These are phyloP conservation scores for Dryadula phaetusa DNA, from an alignment of 2,888 invertebrate genomes.

Conservation along the genomic window DNA sequence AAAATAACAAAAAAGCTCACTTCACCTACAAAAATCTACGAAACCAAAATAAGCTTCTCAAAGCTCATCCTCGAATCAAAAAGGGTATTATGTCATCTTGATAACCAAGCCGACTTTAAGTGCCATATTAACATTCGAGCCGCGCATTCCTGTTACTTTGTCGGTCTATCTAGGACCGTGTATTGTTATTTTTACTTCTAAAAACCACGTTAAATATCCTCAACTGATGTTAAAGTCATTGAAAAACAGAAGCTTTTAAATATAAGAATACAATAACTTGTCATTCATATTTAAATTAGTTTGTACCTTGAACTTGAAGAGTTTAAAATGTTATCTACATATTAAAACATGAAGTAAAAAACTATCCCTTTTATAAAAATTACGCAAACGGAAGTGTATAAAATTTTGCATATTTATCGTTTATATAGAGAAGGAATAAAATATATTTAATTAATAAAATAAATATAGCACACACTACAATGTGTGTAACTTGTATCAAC, in stretches of 20 bases:
- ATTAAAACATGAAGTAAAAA: too few species aligned
- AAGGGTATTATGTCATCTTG: conserved; percentile 41
- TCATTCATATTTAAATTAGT: conserved; percentile 27
- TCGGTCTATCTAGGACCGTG: conserved; percentile 40
- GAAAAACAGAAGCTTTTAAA: conserved; percentile 23
- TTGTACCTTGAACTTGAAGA: not conserved
- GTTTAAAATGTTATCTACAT: not conserved
- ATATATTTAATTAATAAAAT: too few species aligned
- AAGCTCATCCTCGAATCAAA: conserved; percentile 29
- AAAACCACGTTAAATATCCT: conserved; percentile 16
- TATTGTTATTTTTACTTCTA: conserved; percentile 16
- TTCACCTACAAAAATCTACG: not conserved
- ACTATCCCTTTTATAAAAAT: too few species aligned
- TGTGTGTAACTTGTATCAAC: too few species aligned
- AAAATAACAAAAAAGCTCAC: not conserved
- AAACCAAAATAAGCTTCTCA: conserved; percentile 8
- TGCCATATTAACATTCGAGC: conserved; percentile 43
- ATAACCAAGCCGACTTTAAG: conserved; percentile 43
- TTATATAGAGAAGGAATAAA: too few species aligned
- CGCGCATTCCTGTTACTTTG: conserved; percentile 44
- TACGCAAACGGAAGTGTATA: too few species aligned
- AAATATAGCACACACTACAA: too few species aligned
- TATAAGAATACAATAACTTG: conserved; percentile 10
- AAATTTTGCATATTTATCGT: too few species aligned
- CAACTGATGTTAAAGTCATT: not conserved